Evolutionary conservation across 1,140 invertebrate genomes (phyloP), one percentile per base, ranked within the genome.

Genomic region (Pentalonia nigronervosa): DNA sequence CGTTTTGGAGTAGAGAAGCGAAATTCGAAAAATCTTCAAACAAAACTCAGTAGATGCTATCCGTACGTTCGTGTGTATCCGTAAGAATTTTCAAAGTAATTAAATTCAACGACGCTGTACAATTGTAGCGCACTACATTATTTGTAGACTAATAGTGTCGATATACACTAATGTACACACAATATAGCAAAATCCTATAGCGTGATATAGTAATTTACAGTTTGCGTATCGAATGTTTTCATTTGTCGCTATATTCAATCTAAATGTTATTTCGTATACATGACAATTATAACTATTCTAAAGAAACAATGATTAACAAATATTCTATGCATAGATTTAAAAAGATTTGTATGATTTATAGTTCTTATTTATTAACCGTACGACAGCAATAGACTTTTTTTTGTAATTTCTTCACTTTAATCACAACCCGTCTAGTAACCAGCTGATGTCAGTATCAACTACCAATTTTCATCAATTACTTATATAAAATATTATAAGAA

Each of bases 11-110:
- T 34, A 48, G 34, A 88, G 48, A 50, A n/a, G 34, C 41, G 3
- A n/a, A 89, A 89, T 89, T 56, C 41, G 34, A 53, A 56, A 53
- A 53, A 53, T 89, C n/a, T 53, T 89, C 23, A 53, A 88, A 20
- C 17, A 48, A 88, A 50, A 50, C 47, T n/a, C 47, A 7, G 84
- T 45, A 76, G 2, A 2, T 14, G 41, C 41, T 25, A 45, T 86
- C 30, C 4, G 41, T 1, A 45, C 56, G 41, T 84, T 84, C 47
- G 14, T 7, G 14, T 53, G 23, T 45, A 23, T 30, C 1, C 41
- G n/a, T 14, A 47, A 86, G 21, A 86, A 50, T 48, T 87, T 48
- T 50, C 86, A 41, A 84, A 30, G 30, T 34, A 87, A 34, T 87
- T 34, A 48, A 50, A 50, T 50, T 48, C 41, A 11, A 47, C 14